phyloP scores from a whole-genome alignment of 1,140 invertebrate genomes.

The Drosophila bocki region DNA sequence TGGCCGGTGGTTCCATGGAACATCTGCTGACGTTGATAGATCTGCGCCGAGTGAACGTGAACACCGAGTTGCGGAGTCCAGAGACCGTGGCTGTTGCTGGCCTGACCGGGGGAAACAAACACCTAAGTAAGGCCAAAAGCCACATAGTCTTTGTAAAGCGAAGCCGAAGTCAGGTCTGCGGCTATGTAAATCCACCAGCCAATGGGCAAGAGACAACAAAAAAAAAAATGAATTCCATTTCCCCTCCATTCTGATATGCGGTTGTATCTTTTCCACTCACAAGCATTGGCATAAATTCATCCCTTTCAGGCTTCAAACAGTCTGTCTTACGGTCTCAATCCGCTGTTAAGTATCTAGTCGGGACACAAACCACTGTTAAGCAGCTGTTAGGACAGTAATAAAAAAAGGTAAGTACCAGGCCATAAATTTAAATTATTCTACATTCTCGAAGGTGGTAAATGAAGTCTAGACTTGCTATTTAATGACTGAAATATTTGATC shows the following conservation, averaged over 20 bases:
- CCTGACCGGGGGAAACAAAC: slow-evolving; percentile 23
- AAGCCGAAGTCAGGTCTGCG: not conserved
- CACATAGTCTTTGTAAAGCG: not conserved
- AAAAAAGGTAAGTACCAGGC: not conserved
- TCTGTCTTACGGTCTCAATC: slow-evolving; percentile 14
- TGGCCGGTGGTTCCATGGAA: not conserved
- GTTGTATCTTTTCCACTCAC: slow-evolving; percentile 15
- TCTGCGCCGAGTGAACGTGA: slow-evolving; percentile 63
- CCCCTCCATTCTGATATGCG: slow-evolving; percentile 25
- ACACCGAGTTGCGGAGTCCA: slow-evolving; percentile 6
- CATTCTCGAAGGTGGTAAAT: slow-evolving; percentile 8
- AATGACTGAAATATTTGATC: not conserved
- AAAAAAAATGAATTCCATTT: slow-evolving; percentile 46
- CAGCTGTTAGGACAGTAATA: slow-evolving; percentile 12
- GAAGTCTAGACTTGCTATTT: slow-evolving; percentile 16
- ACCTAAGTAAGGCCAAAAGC: slow-evolving; percentile 5
- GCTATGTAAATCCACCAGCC: slow-evolving; percentile 29
- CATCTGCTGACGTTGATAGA: slow-evolving; percentile 72
- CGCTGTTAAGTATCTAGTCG: slow-evolving; percentile 5
- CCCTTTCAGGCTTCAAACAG: slow-evolving; percentile 3
- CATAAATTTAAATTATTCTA: slow-evolving; percentile 17
- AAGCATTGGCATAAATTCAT: too few relatives aligned
- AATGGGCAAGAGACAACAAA: slow-evolving; percentile 5
- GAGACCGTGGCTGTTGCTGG: slow-evolving; percentile 4
- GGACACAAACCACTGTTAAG: slow-evolving; percentile 59